phyloP scores from a whole-genome alignment of 1,140 invertebrate species.

The Episyrphus balteatus region DNA sequence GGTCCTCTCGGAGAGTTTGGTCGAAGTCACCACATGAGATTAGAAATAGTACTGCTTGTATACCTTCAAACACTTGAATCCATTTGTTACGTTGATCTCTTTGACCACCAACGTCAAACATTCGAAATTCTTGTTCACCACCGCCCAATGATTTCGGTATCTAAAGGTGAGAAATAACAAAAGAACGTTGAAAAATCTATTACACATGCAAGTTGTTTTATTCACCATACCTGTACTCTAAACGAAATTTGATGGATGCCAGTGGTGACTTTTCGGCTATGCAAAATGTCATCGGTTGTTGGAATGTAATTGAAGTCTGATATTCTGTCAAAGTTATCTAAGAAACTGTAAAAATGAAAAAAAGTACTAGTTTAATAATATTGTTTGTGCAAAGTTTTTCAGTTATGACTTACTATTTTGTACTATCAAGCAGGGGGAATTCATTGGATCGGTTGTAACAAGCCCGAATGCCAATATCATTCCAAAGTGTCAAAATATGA shows the following conservation, averaged over 20 bases:
- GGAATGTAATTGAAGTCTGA: slow-evolving; percentile 49
- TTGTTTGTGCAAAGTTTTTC: slow-evolving; percentile 5
- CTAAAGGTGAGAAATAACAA: slow-evolving; percentile 13
- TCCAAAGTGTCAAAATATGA: slow-evolving; percentile 49
- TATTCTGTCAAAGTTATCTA: slow-evolving; percentile 51
- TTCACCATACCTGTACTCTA: slow-evolving; percentile 42
- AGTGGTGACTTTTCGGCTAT: slow-evolving; percentile 55
- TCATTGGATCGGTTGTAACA: slow-evolving; percentile 63
- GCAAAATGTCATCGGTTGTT: slow-evolving; percentile 56
- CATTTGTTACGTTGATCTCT: slow-evolving; percentile 71
- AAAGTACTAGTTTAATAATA: neutral
- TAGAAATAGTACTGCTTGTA: slow-evolving; percentile 66
- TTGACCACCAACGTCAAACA: slow-evolving; percentile 74
- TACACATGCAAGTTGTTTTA: neutral
- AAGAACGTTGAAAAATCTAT: neutral
- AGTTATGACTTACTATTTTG: slow-evolving; percentile 55
- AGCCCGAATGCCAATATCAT: slow-evolving; percentile 54
- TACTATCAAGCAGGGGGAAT: slow-evolving; percentile 69
- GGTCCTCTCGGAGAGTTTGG: slow-evolving; percentile 60
- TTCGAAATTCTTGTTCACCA: slow-evolving; percentile 55
- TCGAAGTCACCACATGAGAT: slow-evolving; percentile 70
- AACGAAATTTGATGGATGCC: slow-evolving; percentile 65
- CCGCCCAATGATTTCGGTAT: slow-evolving; percentile 55
- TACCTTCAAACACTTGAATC: slow-evolving; percentile 75
- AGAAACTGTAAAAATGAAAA: slow-evolving; percentile 43